Percentiles rank a stretch among this genome's conserved stretches.
These are phyloP conservation scores for Oncorhynchus nerka DNA, from an alignment of 2,113 vertebrate species.

Conservation along the genomic window DNA sequence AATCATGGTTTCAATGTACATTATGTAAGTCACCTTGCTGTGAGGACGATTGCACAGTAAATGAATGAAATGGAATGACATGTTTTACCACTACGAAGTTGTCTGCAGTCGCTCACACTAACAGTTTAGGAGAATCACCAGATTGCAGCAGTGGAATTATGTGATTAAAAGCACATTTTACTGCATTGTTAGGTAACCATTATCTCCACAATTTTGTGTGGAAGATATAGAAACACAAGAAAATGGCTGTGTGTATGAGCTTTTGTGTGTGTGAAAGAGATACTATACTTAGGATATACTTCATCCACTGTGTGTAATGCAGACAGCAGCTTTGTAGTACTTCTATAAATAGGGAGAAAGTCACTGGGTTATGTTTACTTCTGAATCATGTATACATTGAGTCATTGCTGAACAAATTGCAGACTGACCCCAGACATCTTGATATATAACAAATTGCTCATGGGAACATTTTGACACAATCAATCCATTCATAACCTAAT, in stretches of 20 bases:
- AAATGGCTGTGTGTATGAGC: background rate
- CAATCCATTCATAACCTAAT: background rate
- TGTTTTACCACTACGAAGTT: constrained; percentile 14
- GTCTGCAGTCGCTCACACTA: constrained; percentile 30
- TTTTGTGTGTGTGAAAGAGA: too few species aligned
- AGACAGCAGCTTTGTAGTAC: too few species aligned
- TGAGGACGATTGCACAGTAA: constrained; percentile 6
- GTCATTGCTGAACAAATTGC: too few species aligned
- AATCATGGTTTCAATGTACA: background rate
- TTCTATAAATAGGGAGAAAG: too few species aligned
- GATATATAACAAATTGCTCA: background rate
- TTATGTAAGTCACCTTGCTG: constrained; percentile 14
- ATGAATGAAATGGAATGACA: constrained; percentile 43
- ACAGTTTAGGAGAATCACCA: constrained; percentile 48
- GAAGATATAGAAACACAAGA: background rate
- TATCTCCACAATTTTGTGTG: background rate
- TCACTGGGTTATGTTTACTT: constrained; percentile 1
- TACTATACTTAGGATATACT: too few species aligned
- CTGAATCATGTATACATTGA: too few species aligned
- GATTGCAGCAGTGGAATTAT: constrained; percentile 52
- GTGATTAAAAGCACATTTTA: constrained; percentile 31
- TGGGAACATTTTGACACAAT: background rate
- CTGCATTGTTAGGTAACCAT: constrained; percentile 48
- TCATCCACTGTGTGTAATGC: too few species aligned
- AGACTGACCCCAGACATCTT: too few species aligned